Evolutionary conservation across 2,888 invertebrate genomes (phyloP), one percentile per base, ranked within the genome.

Genomic region (Phlogophora meticulosa): DNA sequence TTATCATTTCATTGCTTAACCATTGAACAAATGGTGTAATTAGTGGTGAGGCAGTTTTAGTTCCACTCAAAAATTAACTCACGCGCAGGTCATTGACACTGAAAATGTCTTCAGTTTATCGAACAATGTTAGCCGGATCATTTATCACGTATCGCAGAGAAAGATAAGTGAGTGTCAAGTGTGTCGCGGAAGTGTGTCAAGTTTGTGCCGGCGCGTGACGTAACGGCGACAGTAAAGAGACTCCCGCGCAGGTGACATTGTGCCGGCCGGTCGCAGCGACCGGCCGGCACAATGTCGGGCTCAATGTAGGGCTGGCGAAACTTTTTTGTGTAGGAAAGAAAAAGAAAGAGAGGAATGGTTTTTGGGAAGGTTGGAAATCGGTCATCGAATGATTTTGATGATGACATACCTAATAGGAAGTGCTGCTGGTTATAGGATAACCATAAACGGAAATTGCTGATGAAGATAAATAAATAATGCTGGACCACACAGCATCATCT

Each of bases 131-230:
- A 67, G 68, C 32, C 34, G 17, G 51, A 32, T 61, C 61, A 68
- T 68, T 72, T 66, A 58, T 65, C 55, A 69, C 46, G 5, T 61
- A 68, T 65, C 22, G 36, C 32, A 52, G 52, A 77, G 72, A 78
- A 68, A 80, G 80, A 75, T 61, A 60, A 56, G 48, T 49, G 40
- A 68, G 74, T 57, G 78, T 72, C 73, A 81, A 84, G 84, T 86
- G 82, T 88, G 87, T 78, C 87, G 81, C 77, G 81, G 82, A 90
- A 89, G 88, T 92, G 83, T 92, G 93, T 92, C 93, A 93, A 93
- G 93, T 92, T 93, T 91, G 88, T 85, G 80, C 63, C 66, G 77
- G 68, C 75, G 73, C 48, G 73, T 92, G 90, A 89, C 83, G 90
- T 86, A 91, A 92, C 76, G 59, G 73, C 72, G 76, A 84, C 73